A percentile compares a stretch with the other conserved stretches of the same genome.
Evolutionary conservation across 1,140 invertebrate genomes (phyloP).

Genomic region (Lepidotrigona ventralis): DNA sequence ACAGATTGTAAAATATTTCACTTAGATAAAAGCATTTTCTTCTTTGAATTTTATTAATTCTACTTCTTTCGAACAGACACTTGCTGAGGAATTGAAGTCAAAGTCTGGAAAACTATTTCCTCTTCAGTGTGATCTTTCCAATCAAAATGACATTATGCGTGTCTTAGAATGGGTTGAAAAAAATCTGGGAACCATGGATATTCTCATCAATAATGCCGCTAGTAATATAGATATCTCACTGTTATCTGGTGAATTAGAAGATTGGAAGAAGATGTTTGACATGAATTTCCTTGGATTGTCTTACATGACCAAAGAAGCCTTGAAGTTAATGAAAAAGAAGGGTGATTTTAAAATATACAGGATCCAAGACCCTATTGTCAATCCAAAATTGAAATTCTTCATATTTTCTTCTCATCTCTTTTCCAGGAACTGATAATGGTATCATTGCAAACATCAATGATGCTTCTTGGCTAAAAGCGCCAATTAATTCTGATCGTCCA

Average conservation of each 20-base stretch:
- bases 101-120: conserved; percentile 64
- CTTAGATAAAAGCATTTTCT: not conserved
- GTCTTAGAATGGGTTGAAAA: conserved; percentile 83
- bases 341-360: conserved; percentile 51
- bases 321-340: conserved; percentile 84
- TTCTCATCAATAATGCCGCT: conserved; percentile 86
- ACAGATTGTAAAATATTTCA: not conserved
- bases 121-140: conserved; percentile 82
- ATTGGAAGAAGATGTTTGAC: conserved; percentile 82
- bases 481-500: conserved; percentile 30
- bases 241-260: conserved; percentile 74
- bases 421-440: conserved; percentile 46
- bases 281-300: conserved; percentile 86
- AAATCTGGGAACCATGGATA: conserved; percentile 82
- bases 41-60: not conserved
- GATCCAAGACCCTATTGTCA: not conserved
- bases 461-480: conserved; percentile 20
- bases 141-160: conserved; percentile 82
- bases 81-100: conserved; percentile 51
- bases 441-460: conserved; percentile 85
- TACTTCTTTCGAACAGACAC: conserved; percentile 20
- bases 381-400: not conserved
- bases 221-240: conserved; percentile 37
- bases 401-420: not conserved
- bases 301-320: conserved; percentile 84